These are phyloP conservation scores for Chanos chanos DNA, from an alignment of 2,797 vertebrate genomes.

Conservation along the genomic window DNA sequence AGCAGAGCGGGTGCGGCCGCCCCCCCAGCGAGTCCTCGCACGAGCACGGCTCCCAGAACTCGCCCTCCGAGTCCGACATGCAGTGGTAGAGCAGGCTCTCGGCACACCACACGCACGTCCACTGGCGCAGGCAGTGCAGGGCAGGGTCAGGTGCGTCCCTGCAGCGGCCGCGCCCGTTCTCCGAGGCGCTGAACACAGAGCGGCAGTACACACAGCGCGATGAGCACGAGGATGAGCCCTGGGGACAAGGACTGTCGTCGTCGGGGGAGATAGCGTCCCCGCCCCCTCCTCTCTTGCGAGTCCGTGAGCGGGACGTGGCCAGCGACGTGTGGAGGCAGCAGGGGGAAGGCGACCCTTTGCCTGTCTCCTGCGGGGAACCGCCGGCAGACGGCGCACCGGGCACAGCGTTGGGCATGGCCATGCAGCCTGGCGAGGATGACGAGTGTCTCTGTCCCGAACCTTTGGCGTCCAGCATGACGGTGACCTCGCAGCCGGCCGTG, in stretches of 20 bases:
- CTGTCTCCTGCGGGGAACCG: constrained; percentile 72
- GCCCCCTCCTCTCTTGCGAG: constrained; percentile 70
- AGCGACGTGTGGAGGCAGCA: constrained; percentile 78
- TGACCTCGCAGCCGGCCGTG: constrained; percentile 68
- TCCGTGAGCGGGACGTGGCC: constrained; percentile 73
- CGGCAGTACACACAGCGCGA: constrained; percentile 89
- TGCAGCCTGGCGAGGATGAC: constrained; percentile 70
- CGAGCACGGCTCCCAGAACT: constrained; percentile 93
- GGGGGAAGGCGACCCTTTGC: constrained; percentile 73
- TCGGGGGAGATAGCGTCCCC: constrained; percentile 70
- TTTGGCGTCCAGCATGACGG: constrained; percentile 73
- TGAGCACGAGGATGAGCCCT: constrained; percentile 72
- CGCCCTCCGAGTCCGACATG: constrained; percentile 92
- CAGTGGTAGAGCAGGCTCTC: constrained; percentile 95
- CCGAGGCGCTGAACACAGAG: constrained; percentile 82
- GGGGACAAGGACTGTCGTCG: constrained; percentile 77
- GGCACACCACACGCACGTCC: constrained; percentile 92
- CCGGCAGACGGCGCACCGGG: constrained; percentile 66
- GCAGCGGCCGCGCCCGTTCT: constrained; percentile 87
- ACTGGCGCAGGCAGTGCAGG: constrained; percentile 83
- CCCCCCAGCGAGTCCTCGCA: constrained; percentile 80
- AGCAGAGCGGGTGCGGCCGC: constrained; percentile 81
- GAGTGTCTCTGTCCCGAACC: constrained; percentile 63
- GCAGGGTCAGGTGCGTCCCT: constrained; percentile 88
- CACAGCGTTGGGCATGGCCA: constrained; percentile 65